Evolutionary conservation across 30 jellyfish, hydroid and myxozoan genomes (phyloP).

Genomic region (Rhopilema esculentum): DNA sequence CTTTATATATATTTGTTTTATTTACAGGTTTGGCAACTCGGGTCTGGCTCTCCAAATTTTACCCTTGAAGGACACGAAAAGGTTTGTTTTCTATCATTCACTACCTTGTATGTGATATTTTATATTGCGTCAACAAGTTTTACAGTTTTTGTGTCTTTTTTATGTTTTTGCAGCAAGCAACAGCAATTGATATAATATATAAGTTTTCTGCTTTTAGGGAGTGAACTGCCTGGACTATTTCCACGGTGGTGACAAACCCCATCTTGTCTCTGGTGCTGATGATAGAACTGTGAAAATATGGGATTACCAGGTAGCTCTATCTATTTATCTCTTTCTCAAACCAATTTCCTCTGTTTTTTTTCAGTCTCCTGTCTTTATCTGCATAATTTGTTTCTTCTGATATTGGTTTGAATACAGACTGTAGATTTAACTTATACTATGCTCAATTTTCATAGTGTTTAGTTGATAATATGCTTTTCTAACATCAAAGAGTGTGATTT

Average conservation of each 20-base stretch:
- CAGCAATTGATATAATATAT: too few species aligned
- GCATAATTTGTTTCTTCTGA: too few species aligned
- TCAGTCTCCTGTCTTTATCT: not conserved
- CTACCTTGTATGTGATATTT: too few species aligned
- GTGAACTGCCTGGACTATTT: constrained; percentile 96
- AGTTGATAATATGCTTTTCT: too few species aligned
- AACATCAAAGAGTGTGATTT: too few species aligned
- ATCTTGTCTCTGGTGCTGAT: constrained; percentile 97
- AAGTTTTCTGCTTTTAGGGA: constrained; percentile 78
- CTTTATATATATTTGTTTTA: not conserved
- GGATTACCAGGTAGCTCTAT: constrained; percentile 96
- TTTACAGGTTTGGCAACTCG: constrained; percentile 97
- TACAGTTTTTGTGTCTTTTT: too few species aligned
- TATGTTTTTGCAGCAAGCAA: too few species aligned
- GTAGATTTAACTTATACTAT: too few species aligned
- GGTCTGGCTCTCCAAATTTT: constrained; percentile 93
- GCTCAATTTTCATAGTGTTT: too few species aligned
- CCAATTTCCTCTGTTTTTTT: not conserved
- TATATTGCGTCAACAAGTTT: too few species aligned
- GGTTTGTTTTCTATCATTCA: constrained; percentile 47
- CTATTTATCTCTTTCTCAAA: not conserved
- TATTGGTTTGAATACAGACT: too few species aligned
- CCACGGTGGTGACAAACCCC: constrained; percentile 98
- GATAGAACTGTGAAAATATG: constrained; percentile 97
- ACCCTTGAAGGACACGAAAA: constrained; percentile 98